Conservation (phyloP, 2,888 invertebrate genomes). For the Papilio elwesi region DNA sequence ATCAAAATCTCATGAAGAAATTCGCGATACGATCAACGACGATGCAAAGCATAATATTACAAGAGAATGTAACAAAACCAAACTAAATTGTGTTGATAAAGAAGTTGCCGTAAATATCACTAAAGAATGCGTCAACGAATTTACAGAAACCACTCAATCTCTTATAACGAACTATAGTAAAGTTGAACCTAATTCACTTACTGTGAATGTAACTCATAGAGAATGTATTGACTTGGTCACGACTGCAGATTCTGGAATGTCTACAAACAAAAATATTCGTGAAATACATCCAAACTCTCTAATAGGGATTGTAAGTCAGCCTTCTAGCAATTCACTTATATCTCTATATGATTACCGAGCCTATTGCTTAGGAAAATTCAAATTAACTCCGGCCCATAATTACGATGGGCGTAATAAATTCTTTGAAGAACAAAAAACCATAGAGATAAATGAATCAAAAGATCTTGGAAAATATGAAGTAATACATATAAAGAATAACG, state of each 20-base stretch:
- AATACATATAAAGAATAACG: background rate
- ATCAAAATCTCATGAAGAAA: constrained; percentile 6
- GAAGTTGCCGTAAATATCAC: constrained; percentile 58
- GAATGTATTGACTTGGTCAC: constrained; percentile 4
- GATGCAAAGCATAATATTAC: constrained; percentile 25
- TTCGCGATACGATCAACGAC: constrained; percentile 9
- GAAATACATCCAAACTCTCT: constrained; percentile 54
- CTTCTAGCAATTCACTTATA: constrained; percentile 58
- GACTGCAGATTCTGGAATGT: constrained; percentile 7
- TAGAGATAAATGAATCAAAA: constrained; percentile 9
- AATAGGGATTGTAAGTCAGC: constrained; percentile 52
- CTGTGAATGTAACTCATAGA: background rate
- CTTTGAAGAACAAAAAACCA: background rate
- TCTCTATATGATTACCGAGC: constrained; percentile 53
- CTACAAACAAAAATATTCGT: background rate
- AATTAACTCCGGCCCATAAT: constrained; percentile 42
- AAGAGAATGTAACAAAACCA: constrained; percentile 32
- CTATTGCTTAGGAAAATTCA: constrained; percentile 47
- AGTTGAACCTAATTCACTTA: background rate
- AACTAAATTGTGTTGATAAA: constrained; percentile 57
- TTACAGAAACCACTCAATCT: constrained; percentile 56
- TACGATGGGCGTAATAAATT: constrained; percentile 8
- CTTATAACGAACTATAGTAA: background rate
- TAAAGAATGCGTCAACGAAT: constrained; percentile 52
- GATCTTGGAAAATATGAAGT: background rate